Evolutionary conservation across 2,113 vertebrate species (phyloP).

Genomic region (Gracilinanus agilis): DNA sequence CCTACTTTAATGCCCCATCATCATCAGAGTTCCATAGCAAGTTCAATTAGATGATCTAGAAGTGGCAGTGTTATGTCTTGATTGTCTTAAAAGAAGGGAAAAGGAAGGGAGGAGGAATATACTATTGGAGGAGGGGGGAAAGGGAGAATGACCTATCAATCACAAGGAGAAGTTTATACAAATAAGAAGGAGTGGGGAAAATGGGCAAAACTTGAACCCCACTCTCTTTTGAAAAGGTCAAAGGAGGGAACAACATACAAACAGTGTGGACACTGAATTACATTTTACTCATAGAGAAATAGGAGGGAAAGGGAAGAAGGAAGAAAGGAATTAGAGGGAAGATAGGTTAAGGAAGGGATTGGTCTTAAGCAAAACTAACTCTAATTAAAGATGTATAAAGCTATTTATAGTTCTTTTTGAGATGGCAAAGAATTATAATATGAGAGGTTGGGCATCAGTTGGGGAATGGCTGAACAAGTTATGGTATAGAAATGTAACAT

Average conservation of each 20-base stretch:
- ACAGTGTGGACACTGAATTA: background rate
- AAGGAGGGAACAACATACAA: background rate
- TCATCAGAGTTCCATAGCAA: background rate
- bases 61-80: background rate
- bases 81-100: background rate
- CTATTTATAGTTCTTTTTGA: background rate
- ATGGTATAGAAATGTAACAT: no score
- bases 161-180: background rate
- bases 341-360: background rate
- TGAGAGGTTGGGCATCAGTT: background rate
- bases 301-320: background rate
- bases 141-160: background rate
- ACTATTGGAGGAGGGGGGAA: no score
- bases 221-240: background rate
- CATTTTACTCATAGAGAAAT: background rate
- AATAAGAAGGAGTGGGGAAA: background rate
- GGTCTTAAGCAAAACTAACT: background rate
- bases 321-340: background rate
- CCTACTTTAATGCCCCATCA: background rate
- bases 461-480: no score
- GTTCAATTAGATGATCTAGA: background rate
- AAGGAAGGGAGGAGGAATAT: background rate
- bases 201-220: background rate
- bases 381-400: background rate
- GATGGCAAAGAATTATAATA: background rate